These are phyloP conservation scores for Limnephilus auricula DNA, from an alignment of 2,888 invertebrate species.

Conservation along the genomic window DNA sequence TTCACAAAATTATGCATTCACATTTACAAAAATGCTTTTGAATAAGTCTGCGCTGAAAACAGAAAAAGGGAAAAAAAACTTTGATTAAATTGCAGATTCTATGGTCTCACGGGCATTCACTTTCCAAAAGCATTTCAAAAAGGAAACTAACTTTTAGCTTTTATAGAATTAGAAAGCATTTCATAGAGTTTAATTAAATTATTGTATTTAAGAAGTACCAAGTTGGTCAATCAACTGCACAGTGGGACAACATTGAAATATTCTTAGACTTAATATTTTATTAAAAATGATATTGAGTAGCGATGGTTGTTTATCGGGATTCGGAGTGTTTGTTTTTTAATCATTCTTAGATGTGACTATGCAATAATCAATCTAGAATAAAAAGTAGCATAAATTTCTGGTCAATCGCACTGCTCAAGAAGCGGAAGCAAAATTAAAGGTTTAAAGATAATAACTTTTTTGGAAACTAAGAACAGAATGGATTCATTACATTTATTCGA, in stretches of 20 bases:
- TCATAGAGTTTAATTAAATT: neutral
- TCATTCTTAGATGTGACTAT: conserved; percentile 9
- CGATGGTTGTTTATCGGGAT: neutral
- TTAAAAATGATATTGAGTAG: neutral
- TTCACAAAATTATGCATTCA: neutral
- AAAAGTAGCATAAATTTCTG: neutral
- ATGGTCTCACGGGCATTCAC: neutral
- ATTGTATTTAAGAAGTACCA: neutral
- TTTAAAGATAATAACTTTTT: neutral
- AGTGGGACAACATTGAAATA: conserved; percentile 40
- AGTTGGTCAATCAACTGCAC: conserved; percentile 3
- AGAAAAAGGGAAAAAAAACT: neutral
- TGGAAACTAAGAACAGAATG: neutral
- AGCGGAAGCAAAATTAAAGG: neutral
- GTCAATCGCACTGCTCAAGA: neutral
- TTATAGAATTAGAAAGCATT: neutral
- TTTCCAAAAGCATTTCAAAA: neutral
- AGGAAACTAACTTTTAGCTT: neutral
- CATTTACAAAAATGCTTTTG: neutral
- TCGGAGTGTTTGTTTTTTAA: neutral
- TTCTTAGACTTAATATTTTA: neutral
- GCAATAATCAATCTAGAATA: conserved; percentile 19
- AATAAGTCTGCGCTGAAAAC: neutral
- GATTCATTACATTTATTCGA: neutral
- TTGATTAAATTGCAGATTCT: neutral